Conservation (phyloP, 2,888 invertebrate genomes). For the Pristionchus maxplancki region DNA sequence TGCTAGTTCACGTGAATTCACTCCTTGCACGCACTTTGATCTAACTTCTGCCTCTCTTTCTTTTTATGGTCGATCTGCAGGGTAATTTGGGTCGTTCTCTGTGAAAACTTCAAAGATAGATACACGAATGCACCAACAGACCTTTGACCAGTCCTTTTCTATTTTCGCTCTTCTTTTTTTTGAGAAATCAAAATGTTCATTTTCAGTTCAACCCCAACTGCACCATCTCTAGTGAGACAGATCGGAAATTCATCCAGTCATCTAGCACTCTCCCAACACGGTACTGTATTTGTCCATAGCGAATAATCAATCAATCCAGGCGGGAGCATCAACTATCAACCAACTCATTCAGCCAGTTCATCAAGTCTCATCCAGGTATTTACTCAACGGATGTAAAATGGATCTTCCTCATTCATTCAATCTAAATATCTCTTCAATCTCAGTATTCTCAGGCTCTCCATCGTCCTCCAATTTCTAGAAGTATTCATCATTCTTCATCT, state of each 20-base stretch:
- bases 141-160: too few relatives aligned
- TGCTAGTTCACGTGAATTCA: background rate
- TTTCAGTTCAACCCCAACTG: background rate
- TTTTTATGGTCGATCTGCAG: slow-evolving; percentile 12
- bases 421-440: too few relatives aligned
- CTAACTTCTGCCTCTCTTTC: background rate
- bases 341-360: background rate
- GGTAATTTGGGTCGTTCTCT: background rate
- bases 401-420: background rate
- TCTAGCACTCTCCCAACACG: slow-evolving; percentile 12
- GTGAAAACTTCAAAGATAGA: slow-evolving; percentile 20
- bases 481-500: slow-evolving; percentile 7
- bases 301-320: background rate
- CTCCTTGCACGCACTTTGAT: background rate
- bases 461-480: background rate
- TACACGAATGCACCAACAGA: background rate
- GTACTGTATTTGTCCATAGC: background rate
- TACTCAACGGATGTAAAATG: background rate
- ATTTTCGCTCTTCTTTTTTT: background rate
- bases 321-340: slow-evolving; percentile 19
- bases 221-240: background rate
- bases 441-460: slow-evolving; percentile 1
- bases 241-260: slow-evolving; percentile 18
- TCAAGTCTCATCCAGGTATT: slow-evolving; percentile 1
- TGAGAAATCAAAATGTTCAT: background rate